Percentiles rank a stretch among this genome's conserved stretches.
phyloP scores from a whole-genome alignment of 2,888 invertebrate species.

The Callinectes sapidus region DNA sequence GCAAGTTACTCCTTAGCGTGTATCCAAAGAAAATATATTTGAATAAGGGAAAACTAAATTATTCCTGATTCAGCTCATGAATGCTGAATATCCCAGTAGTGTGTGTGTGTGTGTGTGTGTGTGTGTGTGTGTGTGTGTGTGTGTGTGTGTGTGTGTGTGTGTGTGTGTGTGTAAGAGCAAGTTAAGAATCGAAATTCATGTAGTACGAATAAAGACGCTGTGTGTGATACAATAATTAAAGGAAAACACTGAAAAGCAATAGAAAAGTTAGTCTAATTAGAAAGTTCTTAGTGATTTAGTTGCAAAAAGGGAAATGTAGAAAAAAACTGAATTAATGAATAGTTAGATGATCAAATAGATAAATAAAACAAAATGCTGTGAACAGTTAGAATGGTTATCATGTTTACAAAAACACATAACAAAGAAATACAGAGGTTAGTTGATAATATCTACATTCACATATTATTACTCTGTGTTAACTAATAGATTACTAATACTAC shows the following conservation, averaged over 20 bases:
- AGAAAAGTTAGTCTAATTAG: not conserved
- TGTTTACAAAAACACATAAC: not conserved
- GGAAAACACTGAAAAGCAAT: not conserved
- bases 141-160: not conserved
- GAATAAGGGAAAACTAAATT: not conserved
- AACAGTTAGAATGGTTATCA: not conserved
- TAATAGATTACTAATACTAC: not conserved
- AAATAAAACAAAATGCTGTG: not conserved
- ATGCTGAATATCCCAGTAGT: not conserved
- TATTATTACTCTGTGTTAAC: not conserved
- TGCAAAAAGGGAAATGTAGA: not conserved
- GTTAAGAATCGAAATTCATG: not conserved
- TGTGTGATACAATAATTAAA: not conserved
- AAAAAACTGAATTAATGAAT: not conserved
- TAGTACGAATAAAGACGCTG: not conserved
- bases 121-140: not conserved
- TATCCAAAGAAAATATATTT: not conserved
- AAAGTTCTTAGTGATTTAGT: not conserved
- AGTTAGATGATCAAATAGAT: not conserved
- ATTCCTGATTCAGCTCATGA: not conserved
- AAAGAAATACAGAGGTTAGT: not conserved
- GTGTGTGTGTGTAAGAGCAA: not conserved
- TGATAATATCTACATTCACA: not conserved
- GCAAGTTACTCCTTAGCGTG: not conserved
- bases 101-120: not conserved